Conservation (phyloP, 2,888 invertebrate species). For the Leptopilina drosophilae region DNA sequence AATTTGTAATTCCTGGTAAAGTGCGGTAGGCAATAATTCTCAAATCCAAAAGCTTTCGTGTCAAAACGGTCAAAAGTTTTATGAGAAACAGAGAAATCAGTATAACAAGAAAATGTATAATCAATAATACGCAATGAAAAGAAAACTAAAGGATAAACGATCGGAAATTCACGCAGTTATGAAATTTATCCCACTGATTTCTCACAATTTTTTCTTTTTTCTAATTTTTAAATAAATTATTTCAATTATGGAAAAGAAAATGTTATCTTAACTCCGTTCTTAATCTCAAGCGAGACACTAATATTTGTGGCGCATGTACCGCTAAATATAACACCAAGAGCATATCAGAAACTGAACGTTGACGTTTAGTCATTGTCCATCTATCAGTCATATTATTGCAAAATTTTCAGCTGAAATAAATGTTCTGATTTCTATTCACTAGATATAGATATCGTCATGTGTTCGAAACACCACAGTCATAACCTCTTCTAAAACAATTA, state of each 20-base stretch:
- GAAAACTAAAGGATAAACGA: constrained; percentile 2
- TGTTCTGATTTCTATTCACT: neutral
- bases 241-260: neutral
- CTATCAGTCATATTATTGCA: constrained; percentile 23
- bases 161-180: neutral
- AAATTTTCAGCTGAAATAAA: constrained; percentile 12
- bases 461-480: constrained; percentile 45
- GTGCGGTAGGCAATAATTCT: constrained; percentile 11
- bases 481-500: constrained; percentile 49
- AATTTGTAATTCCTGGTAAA: constrained; percentile 4
- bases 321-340: constrained; percentile 36
- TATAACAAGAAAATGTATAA: neutral
- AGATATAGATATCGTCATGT: constrained; percentile 47
- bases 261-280: constrained; percentile 20
- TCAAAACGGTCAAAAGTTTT: neutral
- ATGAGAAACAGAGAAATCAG: neutral
- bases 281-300: constrained; percentile 10
- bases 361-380: constrained; percentile 25
- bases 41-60: neutral
- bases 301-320: constrained; percentile 28
- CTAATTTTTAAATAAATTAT: neutral
- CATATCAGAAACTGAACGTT: constrained; percentile 14
- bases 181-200: too few species aligned
- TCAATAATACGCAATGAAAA: constrained; percentile 27
- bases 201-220: neutral